Evolutionary conservation across 2,888 invertebrate genomes (phyloP).

Genomic region (Sesia apiformis): DNA sequence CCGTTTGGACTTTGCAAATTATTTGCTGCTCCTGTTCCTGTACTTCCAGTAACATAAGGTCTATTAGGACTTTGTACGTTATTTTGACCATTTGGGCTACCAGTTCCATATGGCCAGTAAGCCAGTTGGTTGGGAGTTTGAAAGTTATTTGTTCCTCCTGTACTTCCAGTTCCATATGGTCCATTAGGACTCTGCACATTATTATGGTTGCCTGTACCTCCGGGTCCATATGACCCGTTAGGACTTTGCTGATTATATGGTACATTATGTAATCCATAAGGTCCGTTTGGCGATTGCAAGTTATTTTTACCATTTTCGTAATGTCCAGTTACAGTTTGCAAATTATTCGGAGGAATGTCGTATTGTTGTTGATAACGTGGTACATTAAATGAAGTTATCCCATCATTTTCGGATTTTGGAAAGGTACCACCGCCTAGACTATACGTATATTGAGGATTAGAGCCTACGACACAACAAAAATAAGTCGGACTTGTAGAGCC

Average conservation of each 20-base stretch:
- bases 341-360: background rate
- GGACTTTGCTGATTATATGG: background rate
- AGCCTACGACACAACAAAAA: constrained; percentile 6
- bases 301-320: background rate
- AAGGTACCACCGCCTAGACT: background rate
- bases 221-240: background rate
- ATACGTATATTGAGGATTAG: background rate
- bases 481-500: constrained; percentile 1
- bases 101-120: background rate
- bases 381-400: too few relatives aligned
- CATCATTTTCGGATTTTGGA: too few relatives aligned
- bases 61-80: background rate
- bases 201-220: background rate
- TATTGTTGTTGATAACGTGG: background rate
- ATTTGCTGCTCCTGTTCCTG: background rate
- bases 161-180: constrained; percentile 4
- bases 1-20: background rate
- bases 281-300: background rate
- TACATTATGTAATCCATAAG: background rate
- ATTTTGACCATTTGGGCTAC: background rate
- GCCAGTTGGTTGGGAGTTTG: background rate
- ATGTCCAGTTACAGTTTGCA: background rate
- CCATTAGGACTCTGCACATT: background rate
- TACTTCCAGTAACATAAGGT: background rate
- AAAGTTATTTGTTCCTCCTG: background rate